Percentiles rank a stretch among this genome's conserved stretches.
These are phyloP conservation scores for Drosophila insularis DNA, from an alignment of 1,140 invertebrate species.

Conservation along the genomic window DNA sequence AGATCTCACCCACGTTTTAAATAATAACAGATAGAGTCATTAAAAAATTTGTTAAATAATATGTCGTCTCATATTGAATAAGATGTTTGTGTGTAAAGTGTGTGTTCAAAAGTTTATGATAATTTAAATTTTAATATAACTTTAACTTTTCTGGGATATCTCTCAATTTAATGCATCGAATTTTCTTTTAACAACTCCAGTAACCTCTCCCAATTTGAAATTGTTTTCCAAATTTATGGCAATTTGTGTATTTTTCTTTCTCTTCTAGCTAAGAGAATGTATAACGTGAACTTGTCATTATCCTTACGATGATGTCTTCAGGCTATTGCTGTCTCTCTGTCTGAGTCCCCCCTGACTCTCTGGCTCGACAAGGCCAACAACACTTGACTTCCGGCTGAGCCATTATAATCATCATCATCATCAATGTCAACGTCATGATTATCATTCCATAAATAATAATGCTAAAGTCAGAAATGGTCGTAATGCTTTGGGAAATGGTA, in stretches of 20 bases:
- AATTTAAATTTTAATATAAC: too few relatives aligned
- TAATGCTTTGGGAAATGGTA: background rate
- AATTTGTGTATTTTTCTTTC: background rate
- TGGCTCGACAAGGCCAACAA: constrained; percentile 12
- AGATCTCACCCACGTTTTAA: too few relatives aligned
- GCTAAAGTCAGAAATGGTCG: background rate
- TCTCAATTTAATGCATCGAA: background rate
- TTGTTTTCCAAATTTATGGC: background rate
- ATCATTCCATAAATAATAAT: constrained; percentile 1
- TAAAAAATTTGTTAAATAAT: too few relatives aligned
- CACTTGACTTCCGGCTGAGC: constrained; percentile 66
- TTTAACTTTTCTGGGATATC: too few relatives aligned
- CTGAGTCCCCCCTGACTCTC: constrained; percentile 1
- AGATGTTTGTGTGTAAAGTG: too few relatives aligned
- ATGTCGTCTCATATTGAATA: too few relatives aligned
- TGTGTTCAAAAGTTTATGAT: too few relatives aligned
- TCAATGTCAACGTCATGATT: background rate
- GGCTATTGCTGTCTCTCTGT: background rate
- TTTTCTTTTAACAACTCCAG: background rate
- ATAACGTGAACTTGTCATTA: constrained; percentile 1
- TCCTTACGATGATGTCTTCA: background rate
- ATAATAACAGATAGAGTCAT: too few relatives aligned
- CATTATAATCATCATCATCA: constrained; percentile 6
- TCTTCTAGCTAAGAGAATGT: background rate
- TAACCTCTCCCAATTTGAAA: background rate